phyloP scores from a whole-genome alignment of 2,113 vertebrate genomes.

The Cyphomyrus discorhynchus region DNA sequence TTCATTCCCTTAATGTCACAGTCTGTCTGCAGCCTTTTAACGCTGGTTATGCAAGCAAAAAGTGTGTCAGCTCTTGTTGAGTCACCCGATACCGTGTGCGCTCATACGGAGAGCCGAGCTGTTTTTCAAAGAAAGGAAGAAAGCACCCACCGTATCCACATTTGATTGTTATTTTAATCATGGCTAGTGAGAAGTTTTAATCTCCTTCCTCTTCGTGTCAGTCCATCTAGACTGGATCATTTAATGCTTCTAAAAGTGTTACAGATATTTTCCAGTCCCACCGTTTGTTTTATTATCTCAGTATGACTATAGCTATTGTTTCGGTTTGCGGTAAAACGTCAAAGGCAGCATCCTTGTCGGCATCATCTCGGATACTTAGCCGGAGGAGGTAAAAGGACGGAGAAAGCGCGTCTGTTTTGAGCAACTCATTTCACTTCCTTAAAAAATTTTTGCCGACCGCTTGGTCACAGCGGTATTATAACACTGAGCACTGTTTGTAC shows the following conservation, averaged over 20 bases:
- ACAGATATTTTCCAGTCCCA: neutral
- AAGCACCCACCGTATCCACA: neutral
- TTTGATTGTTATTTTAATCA: neutral
- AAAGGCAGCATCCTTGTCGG: neutral
- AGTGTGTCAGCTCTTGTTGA: neutral
- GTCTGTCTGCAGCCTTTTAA: neutral
- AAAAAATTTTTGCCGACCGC: neutral
- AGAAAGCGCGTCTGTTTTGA: neutral
- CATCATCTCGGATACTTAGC: neutral
- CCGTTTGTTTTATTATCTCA: neutral
- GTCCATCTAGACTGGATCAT: neutral
- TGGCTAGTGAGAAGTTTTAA: neutral
- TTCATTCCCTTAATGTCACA: neutral
- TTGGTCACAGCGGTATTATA: neutral
- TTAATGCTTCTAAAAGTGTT: neutral
- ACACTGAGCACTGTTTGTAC: neutral
- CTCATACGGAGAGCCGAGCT: neutral
- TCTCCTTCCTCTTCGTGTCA: neutral
- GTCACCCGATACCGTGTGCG: conserved; percentile 1
- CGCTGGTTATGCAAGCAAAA: conserved; percentile 14
- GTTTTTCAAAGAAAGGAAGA: neutral
- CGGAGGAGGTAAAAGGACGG: neutral
- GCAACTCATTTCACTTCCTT: neutral
- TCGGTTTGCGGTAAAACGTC: neutral
- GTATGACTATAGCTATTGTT: neutral